These are phyloP conservation scores for Drosophila algonquin DNA, from an alignment of 2,888 invertebrate genomes.

Conservation along the genomic window DNA sequence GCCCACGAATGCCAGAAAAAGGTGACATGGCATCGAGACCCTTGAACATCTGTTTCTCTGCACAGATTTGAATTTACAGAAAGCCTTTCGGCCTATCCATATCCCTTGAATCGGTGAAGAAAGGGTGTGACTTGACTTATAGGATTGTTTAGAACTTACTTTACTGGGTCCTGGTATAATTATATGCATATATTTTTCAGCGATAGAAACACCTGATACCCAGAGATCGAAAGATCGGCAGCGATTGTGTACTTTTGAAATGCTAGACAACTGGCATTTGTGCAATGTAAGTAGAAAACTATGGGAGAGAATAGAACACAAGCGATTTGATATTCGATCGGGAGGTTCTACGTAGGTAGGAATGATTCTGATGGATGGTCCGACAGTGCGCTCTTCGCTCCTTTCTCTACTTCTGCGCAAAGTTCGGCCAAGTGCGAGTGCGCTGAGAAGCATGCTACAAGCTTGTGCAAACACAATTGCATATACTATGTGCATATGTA, in stretches of 20 bases:
- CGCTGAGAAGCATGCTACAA: constrained; percentile 66
- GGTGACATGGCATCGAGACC: too few relatives aligned
- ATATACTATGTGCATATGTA: too few relatives aligned
- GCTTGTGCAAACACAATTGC: constrained; percentile 28
- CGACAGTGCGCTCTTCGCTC: neutral
- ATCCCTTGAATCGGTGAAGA: neutral
- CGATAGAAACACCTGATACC: neutral
- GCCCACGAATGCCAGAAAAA: neutral
- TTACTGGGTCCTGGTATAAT: too few relatives aligned
- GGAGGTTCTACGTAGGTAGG: neutral
- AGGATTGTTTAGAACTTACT: neutral
- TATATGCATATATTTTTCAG: too few relatives aligned
- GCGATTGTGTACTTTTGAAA: neutral
- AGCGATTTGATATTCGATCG: neutral
- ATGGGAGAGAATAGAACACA: neutral
- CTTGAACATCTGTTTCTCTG: too few relatives aligned
- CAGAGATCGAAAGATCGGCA: neutral
- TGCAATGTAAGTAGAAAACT: neutral
- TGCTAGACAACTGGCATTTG: neutral
- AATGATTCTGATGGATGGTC: neutral
- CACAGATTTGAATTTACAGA: too few relatives aligned
- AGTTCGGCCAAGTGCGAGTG: constrained; percentile 49
- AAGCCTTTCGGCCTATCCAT: neutral
- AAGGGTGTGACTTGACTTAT: neutral
- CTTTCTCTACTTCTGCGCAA: constrained; percentile 47